phyloP scores from a whole-genome alignment of 2,113 vertebrate genomes.

The Sebastes schlegelii region DNA sequence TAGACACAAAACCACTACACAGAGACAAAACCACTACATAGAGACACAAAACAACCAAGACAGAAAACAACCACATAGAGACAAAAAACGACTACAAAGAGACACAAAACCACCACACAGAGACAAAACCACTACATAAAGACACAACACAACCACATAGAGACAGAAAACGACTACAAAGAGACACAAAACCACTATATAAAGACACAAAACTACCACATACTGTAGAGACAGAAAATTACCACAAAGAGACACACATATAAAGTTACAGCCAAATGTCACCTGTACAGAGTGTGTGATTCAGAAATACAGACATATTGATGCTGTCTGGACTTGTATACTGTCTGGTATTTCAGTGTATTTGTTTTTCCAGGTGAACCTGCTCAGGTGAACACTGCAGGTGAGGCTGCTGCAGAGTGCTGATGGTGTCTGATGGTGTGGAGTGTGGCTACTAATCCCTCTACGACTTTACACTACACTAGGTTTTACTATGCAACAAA shows the following conservation, averaged over 20 bases:
- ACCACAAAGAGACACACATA: neutral
- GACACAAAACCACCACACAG: neutral
- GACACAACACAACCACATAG: neutral
- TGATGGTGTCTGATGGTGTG: neutral
- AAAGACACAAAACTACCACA: neutral
- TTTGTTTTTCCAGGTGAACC: slow-evolving; percentile 19
- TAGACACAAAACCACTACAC: too few species aligned
- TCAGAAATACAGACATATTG: neutral
- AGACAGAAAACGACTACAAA: neutral
- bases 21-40: too few species aligned
- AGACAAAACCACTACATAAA: neutral
- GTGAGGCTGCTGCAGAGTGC: slow-evolving; percentile 22
- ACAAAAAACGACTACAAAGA: too few species aligned
- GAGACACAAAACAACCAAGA: too few species aligned
- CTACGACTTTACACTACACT: neutral
- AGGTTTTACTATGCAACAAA: slow-evolving; percentile 19
- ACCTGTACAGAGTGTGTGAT: neutral
- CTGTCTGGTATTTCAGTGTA: neutral
- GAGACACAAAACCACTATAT: neutral
- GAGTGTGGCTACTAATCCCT: slow-evolving; percentile 13
- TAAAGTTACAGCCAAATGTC: neutral
- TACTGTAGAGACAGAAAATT: neutral
- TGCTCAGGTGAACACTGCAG: neutral
- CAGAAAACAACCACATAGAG: too few species aligned
- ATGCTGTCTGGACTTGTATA: neutral